These are phyloP conservation scores for Oopsacas minuta DNA, from an alignment of 37 sponge, comb jelly and placozoan species.

Conservation along the genomic window DNA sequence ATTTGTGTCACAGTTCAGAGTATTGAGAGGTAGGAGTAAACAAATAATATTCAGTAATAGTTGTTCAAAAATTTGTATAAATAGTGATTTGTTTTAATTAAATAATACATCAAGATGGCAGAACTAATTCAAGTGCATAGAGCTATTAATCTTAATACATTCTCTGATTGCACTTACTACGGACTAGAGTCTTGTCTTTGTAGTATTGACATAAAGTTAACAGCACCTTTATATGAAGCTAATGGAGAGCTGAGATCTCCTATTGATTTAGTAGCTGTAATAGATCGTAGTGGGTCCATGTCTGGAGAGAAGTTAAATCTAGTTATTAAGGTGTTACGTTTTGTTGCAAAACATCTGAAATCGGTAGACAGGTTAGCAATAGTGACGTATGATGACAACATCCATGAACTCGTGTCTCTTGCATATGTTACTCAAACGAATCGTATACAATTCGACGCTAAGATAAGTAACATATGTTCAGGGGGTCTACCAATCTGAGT, in stretches of 20 bases:
- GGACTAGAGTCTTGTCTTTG: background rate
- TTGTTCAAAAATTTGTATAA: too few species aligned
- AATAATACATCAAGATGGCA: too few species aligned
- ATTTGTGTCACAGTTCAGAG: too few species aligned
- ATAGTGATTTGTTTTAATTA: too few species aligned
- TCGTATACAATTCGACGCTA: conserved; percentile 27
- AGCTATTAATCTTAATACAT: background rate
- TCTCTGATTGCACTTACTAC: background rate
- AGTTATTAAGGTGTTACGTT: conserved; percentile 66
- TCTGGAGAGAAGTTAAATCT: conserved; percentile 47
- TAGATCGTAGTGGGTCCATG: conserved; percentile 87
- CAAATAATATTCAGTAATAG: too few species aligned
- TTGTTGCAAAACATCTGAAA: conserved; percentile 58
- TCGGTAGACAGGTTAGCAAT: conserved; percentile 44
- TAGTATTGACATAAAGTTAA: background rate
- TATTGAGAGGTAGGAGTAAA: too few species aligned
- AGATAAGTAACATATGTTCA: conserved; percentile 24
- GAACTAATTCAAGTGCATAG: background rate
- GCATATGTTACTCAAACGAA: conserved; percentile 42
- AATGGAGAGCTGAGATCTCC: conserved; percentile 30
- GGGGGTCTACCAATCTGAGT: conserved; percentile 59
- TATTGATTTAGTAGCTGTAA: conserved; percentile 78
- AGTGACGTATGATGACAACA: conserved; percentile 60
- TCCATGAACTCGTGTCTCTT: conserved; percentile 36
- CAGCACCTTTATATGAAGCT: background rate